Base-by-base conservation (phyloP, 1,140 invertebrate species). In the Trinorchestia longiramus region DNA sequence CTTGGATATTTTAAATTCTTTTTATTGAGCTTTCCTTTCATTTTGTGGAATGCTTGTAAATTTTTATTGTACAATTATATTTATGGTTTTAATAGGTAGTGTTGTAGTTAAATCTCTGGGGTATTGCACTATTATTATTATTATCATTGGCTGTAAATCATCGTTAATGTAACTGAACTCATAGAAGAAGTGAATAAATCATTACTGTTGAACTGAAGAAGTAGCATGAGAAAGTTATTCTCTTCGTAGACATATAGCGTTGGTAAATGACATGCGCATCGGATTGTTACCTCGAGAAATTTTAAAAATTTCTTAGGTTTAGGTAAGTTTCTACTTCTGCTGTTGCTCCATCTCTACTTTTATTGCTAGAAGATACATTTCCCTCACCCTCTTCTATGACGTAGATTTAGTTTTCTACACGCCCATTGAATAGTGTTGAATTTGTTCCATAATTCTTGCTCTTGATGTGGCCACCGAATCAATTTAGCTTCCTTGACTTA, bases 401-500 rank as follows among this genome's bases (percentile, higher is more conserved):
- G 92, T 94, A 94, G 92, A 94, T 94, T 94, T 94, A 94, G 92
- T 94, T 94, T 94, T 94, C 92, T 94, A 94, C 92, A 94, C 92
- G 44, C 44, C 92, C 92, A 94, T 94, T 45, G 44, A 94, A 94
- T 45, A 94, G 92, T 43, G 90, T n/a, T 43, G 43, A 45, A 45
- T 94, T 94, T 94, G 43, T 43, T 45, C 92, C 44, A 43, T 94
- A 45, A 19, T 77, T 94, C 43, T 44, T 45, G 40, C 92, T 47
- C 92, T 44, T 94, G 44, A 43, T 94, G 44, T 94, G 92, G 44
- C 92, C 43, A 40, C 92, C 44, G 44, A 94, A 94, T 45, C 43
- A 45, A n/a, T n/a, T 45, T 94, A n/a, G 92, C 92, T 94, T 94
- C 43, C 92, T 94, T 94, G 92, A 47, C 92, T 94, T 40, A 45